Evolutionary conservation across 37 sponge, comb jelly and placozoan genomes (phyloP), one percentile per base, ranked within the genome.

Genomic region (Eunapius fragilis): DNA sequence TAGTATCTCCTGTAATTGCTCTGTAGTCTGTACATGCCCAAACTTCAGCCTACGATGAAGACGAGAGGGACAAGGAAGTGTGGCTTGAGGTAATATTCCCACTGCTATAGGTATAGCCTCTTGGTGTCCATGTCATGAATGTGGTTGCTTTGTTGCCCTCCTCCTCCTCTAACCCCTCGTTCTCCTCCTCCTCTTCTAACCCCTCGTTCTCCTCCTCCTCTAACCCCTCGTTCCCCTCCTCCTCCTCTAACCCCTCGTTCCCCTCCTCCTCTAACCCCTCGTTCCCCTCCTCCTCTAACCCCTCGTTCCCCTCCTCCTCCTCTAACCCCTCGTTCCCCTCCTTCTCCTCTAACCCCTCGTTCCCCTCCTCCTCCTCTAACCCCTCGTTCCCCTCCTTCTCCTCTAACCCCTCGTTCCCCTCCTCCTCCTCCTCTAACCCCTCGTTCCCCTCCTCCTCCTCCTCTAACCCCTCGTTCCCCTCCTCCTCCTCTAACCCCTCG

Each of bases 211-310:
- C 26, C 72, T 33, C 2, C 37, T 25, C 9, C 45, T 2, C 5
- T 31, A 4, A 14, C 35, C 19, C 37, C 41, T 70, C 38, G 31
- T 34, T 35, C 36, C 76, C 25, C 12, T 67, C 27, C 85, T 69
- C 76, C 24, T 75, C 2, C 75, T 28, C 84, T 37, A 0, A 31
- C 84, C 32, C 41, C 77, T 25, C 49, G 38, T 70, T 69, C 36
- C 23, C 77, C 77, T 38, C 85, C 76, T 17, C 77, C 25, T 28
- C 31, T 28, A 9, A 0, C 75, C 25, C 35, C 31, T 45, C 2
- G 3, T 5, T 10, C 5, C 71, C 25, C 41, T 49, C 50, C 50
- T 37, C 79, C 49, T 33, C 48, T 68, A 0, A 24, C 25, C 68
- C 26, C 2, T 26, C 26, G 41, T 33, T 17, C 37, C 36, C 9